phyloP scores from a whole-genome alignment of 2,888 invertebrate species.

The Oligia latruncula region DNA sequence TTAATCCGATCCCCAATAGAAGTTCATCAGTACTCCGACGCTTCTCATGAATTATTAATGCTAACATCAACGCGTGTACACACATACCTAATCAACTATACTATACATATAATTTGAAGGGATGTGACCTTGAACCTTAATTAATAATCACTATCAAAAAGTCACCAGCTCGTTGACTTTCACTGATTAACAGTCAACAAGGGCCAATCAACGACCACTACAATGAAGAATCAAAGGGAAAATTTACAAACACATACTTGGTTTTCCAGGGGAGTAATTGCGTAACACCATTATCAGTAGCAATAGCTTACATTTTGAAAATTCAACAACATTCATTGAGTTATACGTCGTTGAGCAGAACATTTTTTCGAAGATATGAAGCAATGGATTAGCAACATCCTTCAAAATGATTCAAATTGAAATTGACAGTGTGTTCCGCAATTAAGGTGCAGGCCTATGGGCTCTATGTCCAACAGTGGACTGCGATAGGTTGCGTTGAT shows the following conservation, averaged over 20 bases:
- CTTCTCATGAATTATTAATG: constrained; percentile 36
- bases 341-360: too few relatives aligned
- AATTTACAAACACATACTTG: neutral
- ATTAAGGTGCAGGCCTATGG: too few relatives aligned
- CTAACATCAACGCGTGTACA: constrained; percentile 15
- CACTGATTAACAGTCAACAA: neutral
- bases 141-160: neutral
- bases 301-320: too few relatives aligned
- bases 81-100: neutral
- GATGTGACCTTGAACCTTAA: neutral
- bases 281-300: too few relatives aligned
- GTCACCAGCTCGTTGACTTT: neutral
- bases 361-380: too few relatives aligned
- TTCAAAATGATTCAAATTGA: too few relatives aligned
- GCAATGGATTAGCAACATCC: too few relatives aligned
- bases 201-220: neutral
- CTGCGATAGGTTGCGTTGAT: too few relatives aligned
- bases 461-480: too few relatives aligned
- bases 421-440: too few relatives aligned
- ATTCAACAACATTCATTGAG: too few relatives aligned
- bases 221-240: neutral
- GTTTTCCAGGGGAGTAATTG: neutral
- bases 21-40: constrained; percentile 12
- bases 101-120: neutral
- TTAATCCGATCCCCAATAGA: constrained; percentile 16